Percentiles rank a stretch among this genome's conserved stretches.
phyloP scores from a whole-genome alignment of 2,888 invertebrate species.

The Parascotia fuliginaria region DNA sequence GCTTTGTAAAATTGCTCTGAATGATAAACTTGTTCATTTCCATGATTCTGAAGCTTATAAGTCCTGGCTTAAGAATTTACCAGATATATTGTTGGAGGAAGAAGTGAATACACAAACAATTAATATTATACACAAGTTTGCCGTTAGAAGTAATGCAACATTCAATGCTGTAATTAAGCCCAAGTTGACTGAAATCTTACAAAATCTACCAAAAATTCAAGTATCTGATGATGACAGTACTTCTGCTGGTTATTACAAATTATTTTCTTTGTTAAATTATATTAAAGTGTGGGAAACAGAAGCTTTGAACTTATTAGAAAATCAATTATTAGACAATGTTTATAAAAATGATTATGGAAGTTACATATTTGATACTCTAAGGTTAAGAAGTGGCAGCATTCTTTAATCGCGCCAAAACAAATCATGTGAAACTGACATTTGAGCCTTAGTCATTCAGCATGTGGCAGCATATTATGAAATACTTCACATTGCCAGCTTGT shows the following conservation, averaged over 20 bases:
- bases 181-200: slow-evolving; percentile 74
- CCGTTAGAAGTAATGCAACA: slow-evolving; percentile 79
- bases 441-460: too few relatives aligned
- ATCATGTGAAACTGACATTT: too few relatives aligned
- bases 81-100: slow-evolving; percentile 83
- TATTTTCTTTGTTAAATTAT: slow-evolving; percentile 85
- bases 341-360: slow-evolving; percentile 68
- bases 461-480: too few relatives aligned
- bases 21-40: slow-evolving; percentile 69
- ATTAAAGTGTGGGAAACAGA: slow-evolving; percentile 73
- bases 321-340: slow-evolving; percentile 63
- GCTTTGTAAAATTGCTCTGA: slow-evolving; percentile 75
- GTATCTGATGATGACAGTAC: slow-evolving; percentile 70
- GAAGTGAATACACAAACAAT: slow-evolving; percentile 80
- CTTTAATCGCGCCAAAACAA: too few relatives aligned
- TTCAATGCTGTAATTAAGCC: slow-evolving; percentile 80
- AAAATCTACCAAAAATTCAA: slow-evolving; percentile 69
- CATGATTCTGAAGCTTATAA: slow-evolving; percentile 72
- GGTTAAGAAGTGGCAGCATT: slow-evolving; percentile 59
- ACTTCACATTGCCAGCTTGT: too few relatives aligned
- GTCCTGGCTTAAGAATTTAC: slow-evolving; percentile 83
- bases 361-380: slow-evolving; percentile 73
- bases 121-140: slow-evolving; percentile 85
- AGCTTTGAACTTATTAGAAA: slow-evolving; percentile 72
- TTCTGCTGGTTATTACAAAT: slow-evolving; percentile 75